A percentile compares a stretch with the other conserved stretches of the same genome.
phyloP scores from a whole-genome alignment of 2,888 invertebrate species.

The Netelia fuscicornis region DNA sequence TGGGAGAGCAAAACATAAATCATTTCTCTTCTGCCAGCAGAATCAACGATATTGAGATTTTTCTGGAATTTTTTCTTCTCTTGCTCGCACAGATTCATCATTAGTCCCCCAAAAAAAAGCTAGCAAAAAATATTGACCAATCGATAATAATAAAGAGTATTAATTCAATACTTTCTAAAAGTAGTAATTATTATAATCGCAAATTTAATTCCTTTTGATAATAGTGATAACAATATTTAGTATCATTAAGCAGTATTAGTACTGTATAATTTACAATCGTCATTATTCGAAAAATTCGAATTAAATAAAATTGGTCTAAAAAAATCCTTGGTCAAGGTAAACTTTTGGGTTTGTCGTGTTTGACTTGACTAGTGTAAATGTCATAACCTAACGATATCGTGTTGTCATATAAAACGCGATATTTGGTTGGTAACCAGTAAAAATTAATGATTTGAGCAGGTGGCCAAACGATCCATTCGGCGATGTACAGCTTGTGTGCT shows the following conservation, averaged over 20 bases:
- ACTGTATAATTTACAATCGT: not conserved
- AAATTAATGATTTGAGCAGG: slow-evolving; percentile 97
- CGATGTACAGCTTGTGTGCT: slow-evolving; percentile 91
- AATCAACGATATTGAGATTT: slow-evolving; percentile 5
- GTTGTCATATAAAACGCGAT: slow-evolving; percentile 95
- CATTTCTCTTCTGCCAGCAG: slow-evolving; percentile 58
- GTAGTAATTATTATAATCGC: no score
- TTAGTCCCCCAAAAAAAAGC: no score
- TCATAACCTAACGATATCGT: slow-evolving; percentile 94
- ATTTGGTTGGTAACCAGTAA: slow-evolving; percentile 92
- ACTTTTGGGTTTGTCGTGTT: slow-evolving; percentile 85
- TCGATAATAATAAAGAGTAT: no score
- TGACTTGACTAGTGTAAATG: slow-evolving; percentile 93
- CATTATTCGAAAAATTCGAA: not conserved
- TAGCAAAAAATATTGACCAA: no score
- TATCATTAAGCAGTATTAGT: slow-evolving; percentile 29
- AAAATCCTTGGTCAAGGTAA: slow-evolving; percentile 44
- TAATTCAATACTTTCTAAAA: no score
- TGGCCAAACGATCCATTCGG: slow-evolving; percentile 97
- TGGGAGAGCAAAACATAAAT: not conserved
- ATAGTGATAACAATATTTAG: slow-evolving; percentile 35
- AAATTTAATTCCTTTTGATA: no score
- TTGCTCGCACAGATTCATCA: no score
- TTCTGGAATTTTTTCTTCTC: not conserved
- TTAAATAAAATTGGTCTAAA: slow-evolving; percentile 20